phyloP scores from a whole-genome alignment of 1,140 invertebrate species.

The Steinernema feltiae region DNA sequence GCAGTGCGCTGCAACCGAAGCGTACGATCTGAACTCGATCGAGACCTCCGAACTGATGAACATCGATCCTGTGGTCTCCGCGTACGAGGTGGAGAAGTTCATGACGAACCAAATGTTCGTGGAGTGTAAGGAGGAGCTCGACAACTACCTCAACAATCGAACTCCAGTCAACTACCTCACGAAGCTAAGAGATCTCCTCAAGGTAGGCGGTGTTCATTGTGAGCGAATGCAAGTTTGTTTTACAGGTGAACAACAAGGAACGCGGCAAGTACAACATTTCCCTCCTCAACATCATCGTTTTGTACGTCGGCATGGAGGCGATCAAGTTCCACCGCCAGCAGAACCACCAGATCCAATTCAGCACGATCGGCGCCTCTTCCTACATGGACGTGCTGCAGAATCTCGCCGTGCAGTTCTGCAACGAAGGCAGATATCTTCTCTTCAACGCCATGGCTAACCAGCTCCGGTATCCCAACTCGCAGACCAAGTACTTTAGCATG shows the following conservation, averaged over 20 bases:
- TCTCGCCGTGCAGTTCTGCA: conserved; percentile 90
- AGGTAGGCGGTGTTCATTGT: too few species aligned
- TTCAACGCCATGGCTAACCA: conserved; percentile 98
- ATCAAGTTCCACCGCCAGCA: conserved; percentile 68
- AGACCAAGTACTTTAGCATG: conserved; percentile 98
- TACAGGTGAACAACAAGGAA: conserved; percentile 65
- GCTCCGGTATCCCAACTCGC: conserved; percentile 93
- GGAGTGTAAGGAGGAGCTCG: conserved; percentile 68
- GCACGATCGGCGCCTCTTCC: conserved; percentile 84
- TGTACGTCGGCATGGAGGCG: conserved; percentile 94
- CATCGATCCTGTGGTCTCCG: conserved; percentile 74
- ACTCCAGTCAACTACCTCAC: conserved; percentile 90
- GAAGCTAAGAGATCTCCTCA: conserved; percentile 64
- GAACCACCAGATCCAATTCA: conserved; percentile 78
- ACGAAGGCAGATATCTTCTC: conserved; percentile 88
- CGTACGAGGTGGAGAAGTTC: conserved; percentile 62
- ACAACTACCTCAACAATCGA: conserved; percentile 87
- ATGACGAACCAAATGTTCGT: conserved; percentile 57
- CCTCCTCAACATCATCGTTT: conserved; percentile 88
- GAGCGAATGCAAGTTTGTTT: conserved; percentile 69
- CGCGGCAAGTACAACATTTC: conserved; percentile 88
- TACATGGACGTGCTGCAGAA: conserved; percentile 99
- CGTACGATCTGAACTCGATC: conserved; percentile 79
- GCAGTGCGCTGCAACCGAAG: conserved; percentile 74
- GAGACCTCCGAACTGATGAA: conserved; percentile 69